A percentile compares a stretch with the other conserved stretches of the same genome.
These are phyloP conservation scores for Calliphora vomitoria DNA, from an alignment of 2,888 invertebrate species.

Conservation along the genomic window DNA sequence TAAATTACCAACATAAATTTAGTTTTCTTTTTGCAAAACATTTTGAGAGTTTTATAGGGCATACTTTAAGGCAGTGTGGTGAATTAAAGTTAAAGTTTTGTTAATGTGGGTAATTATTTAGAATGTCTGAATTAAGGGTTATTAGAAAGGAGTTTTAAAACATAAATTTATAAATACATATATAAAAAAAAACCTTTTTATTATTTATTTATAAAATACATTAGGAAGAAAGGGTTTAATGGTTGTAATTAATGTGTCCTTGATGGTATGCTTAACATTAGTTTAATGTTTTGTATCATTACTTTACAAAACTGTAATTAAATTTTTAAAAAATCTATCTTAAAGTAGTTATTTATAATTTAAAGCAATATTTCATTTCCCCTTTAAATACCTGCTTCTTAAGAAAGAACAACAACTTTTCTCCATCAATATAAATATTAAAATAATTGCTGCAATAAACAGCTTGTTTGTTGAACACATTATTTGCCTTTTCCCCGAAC, in stretches of 20 bases:
- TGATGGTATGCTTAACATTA: too few species aligned
- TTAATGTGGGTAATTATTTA: not conserved
- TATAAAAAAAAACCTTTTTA: not conserved
- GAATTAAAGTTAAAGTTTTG: not conserved
- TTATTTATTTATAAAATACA: too few species aligned
- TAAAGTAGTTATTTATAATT: not conserved
- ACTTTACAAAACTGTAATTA: too few species aligned
- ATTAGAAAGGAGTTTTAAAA: not conserved
- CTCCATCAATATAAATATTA: conserved; percentile 9
- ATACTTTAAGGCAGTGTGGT: not conserved
- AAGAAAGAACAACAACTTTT: not conserved
- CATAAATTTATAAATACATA: not conserved
- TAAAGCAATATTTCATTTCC: not conserved
- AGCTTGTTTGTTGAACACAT: not conserved
- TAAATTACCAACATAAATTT: conserved; percentile 30
- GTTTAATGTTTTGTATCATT: too few species aligned
- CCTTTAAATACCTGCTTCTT: not conserved
- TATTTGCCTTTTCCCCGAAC: not conserved
- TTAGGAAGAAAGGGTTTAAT: too few species aligned
- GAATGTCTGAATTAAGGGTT: not conserved
- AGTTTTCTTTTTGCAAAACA: not conserved
- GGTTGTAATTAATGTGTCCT: too few species aligned
- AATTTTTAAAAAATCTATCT: not conserved
- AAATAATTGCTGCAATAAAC: conserved; percentile 16
- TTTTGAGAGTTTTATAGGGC: not conserved